Evolutionary conservation across 1,140 invertebrate species (phyloP).

Genomic region (Maconellicoccus hirsutus): DNA sequence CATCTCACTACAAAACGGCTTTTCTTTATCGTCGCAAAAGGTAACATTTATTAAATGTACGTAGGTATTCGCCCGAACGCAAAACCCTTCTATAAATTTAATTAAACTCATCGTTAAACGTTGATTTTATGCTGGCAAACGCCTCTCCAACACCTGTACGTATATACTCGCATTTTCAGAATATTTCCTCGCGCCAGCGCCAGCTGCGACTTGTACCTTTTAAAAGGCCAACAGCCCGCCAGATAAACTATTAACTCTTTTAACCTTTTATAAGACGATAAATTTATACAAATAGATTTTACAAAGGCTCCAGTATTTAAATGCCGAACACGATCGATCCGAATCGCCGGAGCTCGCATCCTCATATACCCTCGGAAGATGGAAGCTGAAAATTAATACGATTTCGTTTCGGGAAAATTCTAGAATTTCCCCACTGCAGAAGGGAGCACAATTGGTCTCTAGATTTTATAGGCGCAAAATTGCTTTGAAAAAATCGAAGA

Average conservation of each 20-base stretch:
- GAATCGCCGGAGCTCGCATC: too few species aligned
- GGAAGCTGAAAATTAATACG: too few species aligned
- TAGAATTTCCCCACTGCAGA: too few species aligned
- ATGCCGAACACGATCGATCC: background rate
- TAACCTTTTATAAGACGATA: background rate
- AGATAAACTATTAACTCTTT: background rate
- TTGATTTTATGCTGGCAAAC: slow-evolving; percentile 15
- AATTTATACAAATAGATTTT: background rate
- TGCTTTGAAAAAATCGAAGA: too few species aligned
- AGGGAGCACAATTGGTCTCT: too few species aligned
- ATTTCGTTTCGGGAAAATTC: too few species aligned
- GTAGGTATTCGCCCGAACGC: slow-evolving; percentile 1
- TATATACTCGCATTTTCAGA: slow-evolving; percentile 14
- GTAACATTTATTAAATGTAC: slow-evolving; percentile 22
- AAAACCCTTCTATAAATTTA: slow-evolving; percentile 21
- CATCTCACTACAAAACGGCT: background rate
- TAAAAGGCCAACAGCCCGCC: background rate
- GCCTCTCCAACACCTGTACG: background rate
- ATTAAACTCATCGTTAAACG: slow-evolving; percentile 21
- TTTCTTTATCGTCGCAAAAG: slow-evolving; percentile 14
- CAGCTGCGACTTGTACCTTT: background rate
- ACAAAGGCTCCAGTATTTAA: background rate
- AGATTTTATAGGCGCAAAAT: too few species aligned
- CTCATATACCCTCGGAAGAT: too few species aligned
- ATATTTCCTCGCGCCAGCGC: background rate